A percentile compares a stretch with the other conserved stretches of the same genome.
phyloP scores from a whole-genome alignment of 2,888 invertebrate species.

The Ceraclea dissimilis region DNA sequence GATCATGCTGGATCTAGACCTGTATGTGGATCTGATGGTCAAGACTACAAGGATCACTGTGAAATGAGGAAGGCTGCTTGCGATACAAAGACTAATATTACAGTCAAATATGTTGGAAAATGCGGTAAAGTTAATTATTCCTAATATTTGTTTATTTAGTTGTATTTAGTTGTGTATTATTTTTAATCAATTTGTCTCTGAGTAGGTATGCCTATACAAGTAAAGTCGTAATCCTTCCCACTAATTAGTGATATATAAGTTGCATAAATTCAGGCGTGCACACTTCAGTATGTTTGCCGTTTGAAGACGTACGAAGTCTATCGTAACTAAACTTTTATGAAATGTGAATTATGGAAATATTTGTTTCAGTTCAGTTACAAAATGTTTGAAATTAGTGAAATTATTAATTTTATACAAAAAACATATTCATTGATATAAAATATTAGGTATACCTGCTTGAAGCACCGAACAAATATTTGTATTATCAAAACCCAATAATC shows the following conservation, averaged over 20 bases:
- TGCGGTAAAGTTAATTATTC: slow-evolving; percentile 73
- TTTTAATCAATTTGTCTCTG: not conserved
- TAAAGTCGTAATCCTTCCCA: not conserved
- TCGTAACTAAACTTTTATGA: no score
- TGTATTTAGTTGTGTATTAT: not conserved
- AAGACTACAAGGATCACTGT: slow-evolving; percentile 80
- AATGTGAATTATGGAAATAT: no score
- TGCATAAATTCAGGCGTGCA: not conserved
- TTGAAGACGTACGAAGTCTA: no score
- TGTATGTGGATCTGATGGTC: slow-evolving; percentile 77
- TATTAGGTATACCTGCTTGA: no score
- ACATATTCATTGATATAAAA: no score
- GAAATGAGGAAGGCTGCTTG: slow-evolving; percentile 77
- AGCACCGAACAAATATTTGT: no score
- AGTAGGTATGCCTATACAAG: not conserved
- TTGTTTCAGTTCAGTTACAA: no score
- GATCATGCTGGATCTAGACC: slow-evolving; percentile 73
- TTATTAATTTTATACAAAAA: no score
- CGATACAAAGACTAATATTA: slow-evolving; percentile 63
- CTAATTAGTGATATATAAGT: not conserved
- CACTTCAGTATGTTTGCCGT: no score
- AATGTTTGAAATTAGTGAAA: no score
- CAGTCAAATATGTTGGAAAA: slow-evolving; percentile 75
- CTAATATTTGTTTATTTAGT: no score
- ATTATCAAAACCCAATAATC: no score